Percentiles rank a stretch among this genome's conserved stretches.
Evolutionary conservation across 2,113 vertebrate species (phyloP).

Genomic region (Varanus salvator): DNA sequence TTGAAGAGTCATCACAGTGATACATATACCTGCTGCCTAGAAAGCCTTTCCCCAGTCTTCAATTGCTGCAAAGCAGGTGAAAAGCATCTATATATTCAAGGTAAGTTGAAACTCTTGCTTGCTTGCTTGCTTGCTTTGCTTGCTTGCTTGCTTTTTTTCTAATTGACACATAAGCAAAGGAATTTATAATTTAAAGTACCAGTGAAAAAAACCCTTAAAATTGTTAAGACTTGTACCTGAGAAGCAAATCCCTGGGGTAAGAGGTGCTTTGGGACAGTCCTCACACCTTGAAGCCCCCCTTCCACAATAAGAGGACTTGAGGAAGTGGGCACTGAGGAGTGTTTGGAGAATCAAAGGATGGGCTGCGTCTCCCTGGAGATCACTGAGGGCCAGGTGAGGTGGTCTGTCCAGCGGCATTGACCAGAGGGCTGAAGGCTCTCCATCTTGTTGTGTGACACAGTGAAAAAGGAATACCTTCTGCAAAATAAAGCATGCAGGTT

Average conservation of each 20-base stretch:
- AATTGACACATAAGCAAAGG: background rate
- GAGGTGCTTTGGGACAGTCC: too few species aligned
- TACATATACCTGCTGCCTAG: constrained; percentile 72
- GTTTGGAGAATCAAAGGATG: too few species aligned
- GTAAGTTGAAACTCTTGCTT: constrained; percentile 69
- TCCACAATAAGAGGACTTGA: background rate
- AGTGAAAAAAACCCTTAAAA: background rate
- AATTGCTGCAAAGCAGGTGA: constrained; percentile 44
- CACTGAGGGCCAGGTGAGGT: too few species aligned
- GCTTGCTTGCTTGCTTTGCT: too few species aligned
- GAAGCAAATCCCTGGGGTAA: background rate
- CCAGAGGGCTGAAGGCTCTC: too few species aligned
- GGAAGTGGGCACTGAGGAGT: too few species aligned
- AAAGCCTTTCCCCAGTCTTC: constrained; percentile 73
- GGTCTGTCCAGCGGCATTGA: too few species aligned
- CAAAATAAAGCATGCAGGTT: too few species aligned
- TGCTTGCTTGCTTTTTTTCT: background rate
- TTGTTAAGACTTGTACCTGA: background rate
- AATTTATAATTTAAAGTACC: background rate
- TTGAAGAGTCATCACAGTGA: constrained; percentile 68
- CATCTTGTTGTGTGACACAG: too few species aligned
- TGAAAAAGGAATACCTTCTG: too few species aligned
- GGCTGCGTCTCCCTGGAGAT: too few species aligned
- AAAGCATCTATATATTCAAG: constrained; percentile 76
- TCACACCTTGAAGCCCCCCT: background rate